Evolutionary conservation across 2,113 vertebrate genomes (phyloP).

Genomic region (Syngnathus floridae): DNA sequence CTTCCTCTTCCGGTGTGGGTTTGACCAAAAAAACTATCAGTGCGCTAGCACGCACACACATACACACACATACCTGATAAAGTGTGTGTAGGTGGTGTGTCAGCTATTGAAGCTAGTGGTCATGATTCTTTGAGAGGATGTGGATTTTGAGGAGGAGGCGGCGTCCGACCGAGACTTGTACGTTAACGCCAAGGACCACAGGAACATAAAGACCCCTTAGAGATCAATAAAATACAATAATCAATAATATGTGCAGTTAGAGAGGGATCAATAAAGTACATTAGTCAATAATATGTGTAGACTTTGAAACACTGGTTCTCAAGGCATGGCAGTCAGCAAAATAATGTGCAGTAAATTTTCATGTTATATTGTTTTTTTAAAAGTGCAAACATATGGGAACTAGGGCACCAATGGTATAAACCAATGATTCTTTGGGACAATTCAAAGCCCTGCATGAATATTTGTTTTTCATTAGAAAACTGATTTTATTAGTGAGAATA

Average conservation of each 20-base stretch:
- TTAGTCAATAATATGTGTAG: neutral
- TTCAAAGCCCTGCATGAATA: too few relatives aligned
- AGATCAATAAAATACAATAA: neutral
- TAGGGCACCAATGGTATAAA: too few relatives aligned
- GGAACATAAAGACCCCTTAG: constrained; percentile 64
- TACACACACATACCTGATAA: constrained; percentile 8
- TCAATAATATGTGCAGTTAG: constrained; percentile 9
- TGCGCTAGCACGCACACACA: too few relatives aligned
- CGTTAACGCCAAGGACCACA: constrained; percentile 61
- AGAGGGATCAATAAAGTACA: neutral
- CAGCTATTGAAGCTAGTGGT: constrained; percentile 50
- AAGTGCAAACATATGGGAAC: too few relatives aligned
- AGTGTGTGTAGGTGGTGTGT: neutral
- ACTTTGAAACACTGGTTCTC: neutral
- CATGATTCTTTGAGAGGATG: constrained; percentile 53
- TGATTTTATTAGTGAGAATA: too few relatives aligned
- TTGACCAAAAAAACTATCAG: too few relatives aligned
- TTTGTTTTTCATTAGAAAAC: too few relatives aligned
- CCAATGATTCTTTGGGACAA: too few relatives aligned
- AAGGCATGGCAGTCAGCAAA: too few relatives aligned
- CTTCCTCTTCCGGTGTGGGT: too few relatives aligned
- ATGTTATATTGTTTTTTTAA: too few relatives aligned
- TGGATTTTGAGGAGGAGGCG: constrained; percentile 30
- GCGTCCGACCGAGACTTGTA: constrained; percentile 38
- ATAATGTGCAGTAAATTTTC: too few relatives aligned